Evolutionary conservation across 1,140 invertebrate genomes (phyloP), one percentile per base, ranked within the genome.

Genomic region (Fopius arisanus): DNA sequence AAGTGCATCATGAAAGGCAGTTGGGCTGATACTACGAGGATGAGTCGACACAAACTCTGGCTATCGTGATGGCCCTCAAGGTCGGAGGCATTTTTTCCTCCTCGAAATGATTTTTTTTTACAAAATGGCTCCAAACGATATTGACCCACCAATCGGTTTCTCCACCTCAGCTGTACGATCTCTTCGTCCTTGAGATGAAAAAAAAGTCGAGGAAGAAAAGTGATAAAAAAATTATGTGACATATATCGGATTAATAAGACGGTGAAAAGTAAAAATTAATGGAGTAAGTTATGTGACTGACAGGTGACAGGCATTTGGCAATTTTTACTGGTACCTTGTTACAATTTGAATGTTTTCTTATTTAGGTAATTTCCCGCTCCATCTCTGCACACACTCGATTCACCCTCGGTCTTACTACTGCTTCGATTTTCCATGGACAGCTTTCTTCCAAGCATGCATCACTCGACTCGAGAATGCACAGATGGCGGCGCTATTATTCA

Each of bases 1-100:
- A 14, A 48, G 54, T 85, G 83, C 84, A 86, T 87, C 83, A 78
- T 81, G 80, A 31, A 62, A 71, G 73, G 76, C 79, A 77, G 79
- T 77, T 66, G 66, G 79, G 62, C 72, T 40, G 78, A 74, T 62
- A 86, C 84, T 87, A 84, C 80, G 76, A 73, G 80, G 84, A 86
- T 85, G 83, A 83, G 80, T 69, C 28, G 5, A 10, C 41, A 21
- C 7, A 16, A 19, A 74, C 79, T 75, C 73, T 72, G 75, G 78
- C 78, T 81, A 71, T 75, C 77, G 76, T 74, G 72, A 48, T 70
- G 74, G 65, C 23, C 74, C 73, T 73, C 81, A 87, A 87, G 85
- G 85, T 83, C 83, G 78, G 75, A 79, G 29, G 68, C 79, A 81
- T 84, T 81, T 86, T 73, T 67, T 67, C 28, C 28, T 62, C 54